phyloP scores from a whole-genome alignment of 2,888 invertebrate genomes.

The Leptopilina syphax region DNA sequence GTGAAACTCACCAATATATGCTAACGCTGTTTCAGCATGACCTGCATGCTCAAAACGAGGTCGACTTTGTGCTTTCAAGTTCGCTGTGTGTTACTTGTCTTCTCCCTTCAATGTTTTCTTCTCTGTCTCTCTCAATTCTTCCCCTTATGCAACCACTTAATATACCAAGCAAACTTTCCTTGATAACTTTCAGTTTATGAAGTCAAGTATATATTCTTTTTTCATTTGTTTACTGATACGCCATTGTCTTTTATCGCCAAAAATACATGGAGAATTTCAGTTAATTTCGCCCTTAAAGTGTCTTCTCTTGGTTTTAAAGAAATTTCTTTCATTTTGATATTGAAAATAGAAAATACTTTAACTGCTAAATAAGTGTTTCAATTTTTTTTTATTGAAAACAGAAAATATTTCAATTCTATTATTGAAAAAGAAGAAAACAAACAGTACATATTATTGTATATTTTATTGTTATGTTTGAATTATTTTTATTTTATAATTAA shows the following conservation, averaged over 20 bases:
- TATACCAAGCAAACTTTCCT: slow-evolving; percentile 30
- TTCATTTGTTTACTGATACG: slow-evolving; percentile 1
- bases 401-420: background rate
- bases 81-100: slow-evolving; percentile 24
- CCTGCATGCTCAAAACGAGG: slow-evolving; percentile 37
- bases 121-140: slow-evolving; percentile 13
- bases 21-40: slow-evolving; percentile 36
- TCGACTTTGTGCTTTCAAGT: slow-evolving; percentile 38
- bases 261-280: background rate
- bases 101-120: slow-evolving; percentile 25
- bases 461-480: no score
- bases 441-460: no score
- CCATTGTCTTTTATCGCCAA: background rate
- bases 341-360: no score
- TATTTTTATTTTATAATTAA: no score
- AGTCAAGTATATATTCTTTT: slow-evolving; percentile 28
- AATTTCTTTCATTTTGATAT: background rate
- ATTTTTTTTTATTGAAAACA: no score
- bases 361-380: no score
- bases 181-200: slow-evolving; percentile 15
- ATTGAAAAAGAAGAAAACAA: background rate
- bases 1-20: slow-evolving; percentile 31
- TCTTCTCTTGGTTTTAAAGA: background rate
- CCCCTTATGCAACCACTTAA: slow-evolving; percentile 30
- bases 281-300: slow-evolving; percentile 1